Conservation (phyloP, 1,140 invertebrate genomes). For the Gonatopus flavifemur region DNA sequence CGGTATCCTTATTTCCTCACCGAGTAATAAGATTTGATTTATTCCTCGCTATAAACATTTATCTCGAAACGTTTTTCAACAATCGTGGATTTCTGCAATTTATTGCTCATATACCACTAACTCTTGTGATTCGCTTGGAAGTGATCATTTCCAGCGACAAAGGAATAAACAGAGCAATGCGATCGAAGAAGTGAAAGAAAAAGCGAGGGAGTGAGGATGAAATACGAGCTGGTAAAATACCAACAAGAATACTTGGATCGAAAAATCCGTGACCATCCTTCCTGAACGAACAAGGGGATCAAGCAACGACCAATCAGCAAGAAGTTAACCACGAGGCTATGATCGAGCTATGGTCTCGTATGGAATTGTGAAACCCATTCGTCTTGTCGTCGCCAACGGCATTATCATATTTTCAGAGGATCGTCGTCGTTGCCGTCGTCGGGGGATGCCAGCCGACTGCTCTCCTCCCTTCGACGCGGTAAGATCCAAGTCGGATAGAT, state of each 20-base stretch:
- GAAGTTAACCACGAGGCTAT: constrained; percentile 26
- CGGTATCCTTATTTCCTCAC: too few species aligned
- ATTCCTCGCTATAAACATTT: too few species aligned
- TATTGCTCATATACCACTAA: too few species aligned
- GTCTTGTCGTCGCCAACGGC: constrained; percentile 36
- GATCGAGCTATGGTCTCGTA: too few species aligned
- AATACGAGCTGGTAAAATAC: constrained; percentile 26
- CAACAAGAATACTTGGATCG: constrained; percentile 13
- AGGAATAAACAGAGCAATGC: neutral
- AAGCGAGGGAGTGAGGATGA: constrained; percentile 22
- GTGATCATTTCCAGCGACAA: constrained; percentile 16
- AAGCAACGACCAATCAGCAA: constrained; percentile 35
- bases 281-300: too few species aligned
- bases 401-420: constrained; percentile 38
- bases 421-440: constrained; percentile 3
- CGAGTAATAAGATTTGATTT: too few species aligned
- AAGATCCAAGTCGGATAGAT: neutral
- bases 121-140: constrained; percentile 16
- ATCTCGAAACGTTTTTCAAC: too few species aligned
- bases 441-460: constrained; percentile 2
- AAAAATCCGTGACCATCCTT: constrained; percentile 24
- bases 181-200: constrained; percentile 12
- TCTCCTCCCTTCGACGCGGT: neutral
- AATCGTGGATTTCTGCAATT: too few species aligned
- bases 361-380: constrained; percentile 29